These are phyloP conservation scores for Passer montanus DNA, from an alignment of 2,113 vertebrate genomes.

Conservation along the genomic window DNA sequence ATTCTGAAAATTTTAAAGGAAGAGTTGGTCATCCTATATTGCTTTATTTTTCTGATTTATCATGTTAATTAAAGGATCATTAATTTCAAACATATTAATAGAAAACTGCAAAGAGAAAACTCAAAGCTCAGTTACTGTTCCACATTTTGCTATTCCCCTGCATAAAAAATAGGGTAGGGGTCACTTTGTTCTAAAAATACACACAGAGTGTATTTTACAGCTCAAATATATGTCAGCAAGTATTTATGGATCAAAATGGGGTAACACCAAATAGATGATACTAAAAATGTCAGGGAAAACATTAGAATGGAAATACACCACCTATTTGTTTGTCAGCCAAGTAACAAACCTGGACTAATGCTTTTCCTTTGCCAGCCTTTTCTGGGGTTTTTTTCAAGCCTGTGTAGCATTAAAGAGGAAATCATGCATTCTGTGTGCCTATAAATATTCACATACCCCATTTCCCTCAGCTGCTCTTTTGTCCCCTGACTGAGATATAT, in stretches of 20 bases:
- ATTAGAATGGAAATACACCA: slow-evolving; percentile 25
- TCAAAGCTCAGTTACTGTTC: not conserved
- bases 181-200: slow-evolving; percentile 62
- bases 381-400: not conserved
- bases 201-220: slow-evolving; percentile 9
- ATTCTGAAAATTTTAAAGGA: not conserved
- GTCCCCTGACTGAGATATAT: slow-evolving; percentile 19
- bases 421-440: slow-evolving; percentile 22
- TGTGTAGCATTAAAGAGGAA: slow-evolving; percentile 32
- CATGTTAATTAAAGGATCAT: not conserved
- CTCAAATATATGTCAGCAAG: slow-evolving; percentile 34
- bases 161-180: not conserved
- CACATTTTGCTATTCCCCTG: not conserved
- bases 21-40: not conserved
- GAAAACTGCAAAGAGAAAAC: not conserved
- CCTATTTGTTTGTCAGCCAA: slow-evolving; percentile 19
- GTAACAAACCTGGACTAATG: slow-evolving; percentile 24
- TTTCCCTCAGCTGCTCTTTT: not conserved
- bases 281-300: slow-evolving; percentile 14
- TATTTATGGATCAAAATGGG: slow-evolving; percentile 41
- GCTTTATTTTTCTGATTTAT: not conserved
- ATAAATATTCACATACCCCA: slow-evolving; percentile 8
- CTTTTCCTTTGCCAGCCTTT: not conserved
- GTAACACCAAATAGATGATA: slow-evolving; percentile 1
- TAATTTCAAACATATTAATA: not conserved